Evolutionary conservation across 1,140 invertebrate species (phyloP).

Genomic region (Drosophila mayri): DNA sequence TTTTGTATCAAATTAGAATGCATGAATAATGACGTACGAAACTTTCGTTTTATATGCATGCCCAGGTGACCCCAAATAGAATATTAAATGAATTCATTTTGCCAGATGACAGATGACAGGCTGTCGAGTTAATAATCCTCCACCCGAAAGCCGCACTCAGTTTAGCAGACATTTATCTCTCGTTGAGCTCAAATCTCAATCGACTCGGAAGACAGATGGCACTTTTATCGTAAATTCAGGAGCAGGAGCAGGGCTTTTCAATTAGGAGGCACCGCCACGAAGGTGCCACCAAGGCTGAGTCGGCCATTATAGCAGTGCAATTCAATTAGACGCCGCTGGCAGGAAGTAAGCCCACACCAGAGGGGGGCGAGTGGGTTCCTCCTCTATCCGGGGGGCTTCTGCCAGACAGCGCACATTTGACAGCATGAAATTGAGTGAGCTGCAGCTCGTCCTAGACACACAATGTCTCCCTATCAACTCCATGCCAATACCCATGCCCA

Average conservation of each 20-base stretch:
- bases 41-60: conserved; percentile 20
- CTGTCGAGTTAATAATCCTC: conserved; percentile 32
- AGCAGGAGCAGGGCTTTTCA: conserved; percentile 58
- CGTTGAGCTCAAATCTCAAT: conserved; percentile 22
- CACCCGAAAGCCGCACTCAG: conserved; percentile 9
- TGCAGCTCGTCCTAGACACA: conserved; percentile 51
- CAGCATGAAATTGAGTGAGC: conserved; percentile 79
- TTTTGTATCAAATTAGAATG: conserved; percentile 42
- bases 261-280: conserved; percentile 46
- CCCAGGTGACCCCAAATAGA: conserved; percentile 44
- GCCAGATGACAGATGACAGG: conserved; percentile 21
- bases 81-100: conserved; percentile 43
- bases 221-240: conserved; percentile 43
- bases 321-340: conserved; percentile 69
- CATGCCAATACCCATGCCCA: neutral
- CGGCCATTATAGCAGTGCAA: conserved; percentile 66
- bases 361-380: neutral
- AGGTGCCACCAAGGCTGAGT: conserved; percentile 25
- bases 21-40: conserved; percentile 27
- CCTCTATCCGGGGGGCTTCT: neutral
- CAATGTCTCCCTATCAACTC: conserved; percentile 10
- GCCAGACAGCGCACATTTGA: conserved; percentile 51
- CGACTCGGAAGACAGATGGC: conserved; percentile 32
- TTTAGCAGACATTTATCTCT: conserved; percentile 33
- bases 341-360: conserved; percentile 13